phyloP scores from a whole-genome alignment of 2,113 vertebrate genomes.

The Gambusia holbrooki region DNA sequence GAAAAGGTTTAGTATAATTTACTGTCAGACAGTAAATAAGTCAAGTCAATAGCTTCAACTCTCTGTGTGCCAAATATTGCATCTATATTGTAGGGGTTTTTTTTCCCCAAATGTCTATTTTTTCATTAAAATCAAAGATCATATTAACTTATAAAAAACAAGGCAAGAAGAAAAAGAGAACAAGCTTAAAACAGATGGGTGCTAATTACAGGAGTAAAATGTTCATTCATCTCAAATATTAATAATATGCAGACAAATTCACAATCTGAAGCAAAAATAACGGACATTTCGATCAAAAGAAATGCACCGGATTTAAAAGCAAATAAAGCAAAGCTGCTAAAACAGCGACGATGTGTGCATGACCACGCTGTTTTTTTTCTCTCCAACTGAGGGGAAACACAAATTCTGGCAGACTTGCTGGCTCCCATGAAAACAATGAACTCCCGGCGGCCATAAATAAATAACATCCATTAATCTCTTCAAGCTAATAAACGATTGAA shows the following conservation, averaged over 20 bases:
- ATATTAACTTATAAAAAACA: not conserved
- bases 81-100: too few species aligned
- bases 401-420: slow-evolving; percentile 65
- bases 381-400: slow-evolving; percentile 55
- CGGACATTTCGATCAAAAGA: not conserved
- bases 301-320: slow-evolving; percentile 9
- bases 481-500: slow-evolving; percentile 44
- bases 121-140: not conserved
- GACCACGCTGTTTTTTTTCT: slow-evolving; percentile 8
- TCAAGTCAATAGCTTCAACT: too few species aligned
- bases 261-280: not conserved
- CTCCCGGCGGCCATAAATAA: slow-evolving; percentile 60
- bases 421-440: slow-evolving; percentile 67
- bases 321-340: slow-evolving; percentile 13
- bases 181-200: not conserved
- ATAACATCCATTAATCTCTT: slow-evolving; percentile 63
- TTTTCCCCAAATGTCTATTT: not conserved
- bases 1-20: too few species aligned
- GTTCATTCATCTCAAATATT: not conserved
- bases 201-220: not conserved
- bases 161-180: not conserved
- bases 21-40: too few species aligned
- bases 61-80: too few species aligned
- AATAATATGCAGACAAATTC: not conserved
- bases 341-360: slow-evolving; percentile 2